A percentile compares a stretch with the other conserved stretches of the same genome.
Evolutionary conservation across 2,888 invertebrate genomes (phyloP).

Genomic region (Chrysolina americana): DNA sequence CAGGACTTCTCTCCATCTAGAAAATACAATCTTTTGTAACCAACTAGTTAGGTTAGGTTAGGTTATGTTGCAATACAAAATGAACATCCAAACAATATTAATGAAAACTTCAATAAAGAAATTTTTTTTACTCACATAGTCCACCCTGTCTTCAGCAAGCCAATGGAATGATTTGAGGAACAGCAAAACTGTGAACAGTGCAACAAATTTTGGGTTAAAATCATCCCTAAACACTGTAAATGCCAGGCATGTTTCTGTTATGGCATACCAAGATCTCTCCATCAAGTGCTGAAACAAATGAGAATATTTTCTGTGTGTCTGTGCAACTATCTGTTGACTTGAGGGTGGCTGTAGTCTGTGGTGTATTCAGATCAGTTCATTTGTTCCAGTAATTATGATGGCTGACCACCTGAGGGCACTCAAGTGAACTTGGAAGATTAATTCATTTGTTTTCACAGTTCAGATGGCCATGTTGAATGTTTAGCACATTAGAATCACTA

Average conservation of each 20-base stretch:
- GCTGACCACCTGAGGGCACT: too few species aligned
- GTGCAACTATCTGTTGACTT: too few species aligned
- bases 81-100: not conserved
- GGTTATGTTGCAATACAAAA: not conserved
- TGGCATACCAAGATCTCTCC: slow-evolving; percentile 98
- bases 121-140: slow-evolving; percentile 85
- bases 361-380: too few species aligned
- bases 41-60: too few species aligned
- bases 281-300: slow-evolving; percentile 88
- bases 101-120: slow-evolving; percentile 9
- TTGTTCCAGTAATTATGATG: too few species aligned
- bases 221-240: slow-evolving; percentile 99
- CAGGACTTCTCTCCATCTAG: slow-evolving; percentile 99
- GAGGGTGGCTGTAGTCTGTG: too few species aligned
- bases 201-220: slow-evolving; percentile 98
- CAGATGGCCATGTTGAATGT: not conserved
- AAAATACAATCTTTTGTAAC: slow-evolving; percentile 54
- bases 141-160: slow-evolving; percentile 98
- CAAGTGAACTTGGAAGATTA: not conserved
- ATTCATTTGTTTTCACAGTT: slow-evolving; percentile 2
- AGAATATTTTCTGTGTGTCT: not conserved
- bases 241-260: slow-evolving; percentile 99
- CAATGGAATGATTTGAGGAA: slow-evolving; percentile 99
- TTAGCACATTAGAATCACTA: not conserved
- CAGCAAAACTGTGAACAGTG: slow-evolving; percentile 94